phyloP scores from a whole-genome alignment of 2,113 vertebrate species.

The Tichodroma muraria region DNA sequence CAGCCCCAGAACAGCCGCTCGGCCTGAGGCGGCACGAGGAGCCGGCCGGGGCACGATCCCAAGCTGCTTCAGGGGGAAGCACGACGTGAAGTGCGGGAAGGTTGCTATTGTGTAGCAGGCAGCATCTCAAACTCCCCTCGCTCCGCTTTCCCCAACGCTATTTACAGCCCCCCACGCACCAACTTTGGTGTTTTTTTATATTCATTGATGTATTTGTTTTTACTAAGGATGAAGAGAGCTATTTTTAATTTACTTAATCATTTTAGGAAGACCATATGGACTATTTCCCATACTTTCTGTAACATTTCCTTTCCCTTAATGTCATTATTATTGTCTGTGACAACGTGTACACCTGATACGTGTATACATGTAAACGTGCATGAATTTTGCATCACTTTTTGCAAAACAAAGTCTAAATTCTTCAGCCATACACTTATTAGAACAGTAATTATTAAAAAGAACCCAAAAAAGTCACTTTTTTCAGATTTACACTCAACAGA shows the following conservation, averaged over 20 bases:
- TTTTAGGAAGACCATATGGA: not conserved
- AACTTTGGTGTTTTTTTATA: not conserved
- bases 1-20: rapidly evolving
- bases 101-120: not conserved
- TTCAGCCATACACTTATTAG: not conserved
- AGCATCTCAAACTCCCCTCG: not conserved
- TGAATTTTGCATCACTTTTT: not conserved
- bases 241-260: not conserved
- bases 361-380: not conserved
- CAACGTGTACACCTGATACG: not conserved
- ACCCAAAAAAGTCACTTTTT: not conserved
- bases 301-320: not conserved
- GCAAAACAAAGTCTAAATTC: not conserved
- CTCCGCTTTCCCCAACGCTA: not conserved
- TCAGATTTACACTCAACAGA: not conserved
- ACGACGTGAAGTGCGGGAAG: rapidly evolving
- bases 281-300: not conserved
- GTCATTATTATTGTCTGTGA: not conserved
- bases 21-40: rapidly evolving
- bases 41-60: rapidly evolving
- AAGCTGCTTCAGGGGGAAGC: not conserved
- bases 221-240: not conserved
- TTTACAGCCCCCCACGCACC: not conserved
- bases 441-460: not conserved
- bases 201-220: not conserved